phyloP scores from a whole-genome alignment of 2,113 vertebrate species.

The Rhizomys pruinosus region DNA sequence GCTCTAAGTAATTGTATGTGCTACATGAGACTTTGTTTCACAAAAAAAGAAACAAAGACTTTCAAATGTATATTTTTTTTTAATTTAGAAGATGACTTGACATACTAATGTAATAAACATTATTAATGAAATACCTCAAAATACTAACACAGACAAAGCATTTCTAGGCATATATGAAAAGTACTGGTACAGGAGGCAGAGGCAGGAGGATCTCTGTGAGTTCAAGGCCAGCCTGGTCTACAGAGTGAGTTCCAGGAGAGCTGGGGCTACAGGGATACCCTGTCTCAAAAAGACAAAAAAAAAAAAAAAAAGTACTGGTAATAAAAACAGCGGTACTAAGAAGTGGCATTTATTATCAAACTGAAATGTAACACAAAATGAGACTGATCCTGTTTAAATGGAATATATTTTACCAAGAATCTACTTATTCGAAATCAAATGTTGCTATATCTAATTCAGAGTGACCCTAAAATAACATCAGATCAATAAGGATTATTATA shows the following conservation, averaged over 20 bases:
- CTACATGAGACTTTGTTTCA: neutral
- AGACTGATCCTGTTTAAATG: constrained; percentile 31
- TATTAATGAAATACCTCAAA: constrained; percentile 49
- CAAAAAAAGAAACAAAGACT: neutral
- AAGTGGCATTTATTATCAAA: neutral
- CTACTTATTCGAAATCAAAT: neutral
- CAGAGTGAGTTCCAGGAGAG: too few species aligned
- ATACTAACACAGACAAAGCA: constrained; percentile 31
- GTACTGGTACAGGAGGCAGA: too few species aligned
- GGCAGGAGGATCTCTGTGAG: too few species aligned
- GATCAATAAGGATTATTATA: neutral
- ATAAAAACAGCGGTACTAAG: constrained; percentile 11
- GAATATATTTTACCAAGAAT: constrained; percentile 41
- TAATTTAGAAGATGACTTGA: constrained; percentile 13
- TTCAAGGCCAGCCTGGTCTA: too few species aligned
- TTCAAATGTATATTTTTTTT: neutral
- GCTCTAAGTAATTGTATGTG: neutral
- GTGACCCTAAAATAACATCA: neutral
- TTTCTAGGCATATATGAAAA: neutral
- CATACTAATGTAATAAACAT: neutral
- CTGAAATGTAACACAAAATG: constrained; percentile 5
- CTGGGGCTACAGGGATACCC: too few species aligned
- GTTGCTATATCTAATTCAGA: constrained; percentile 1
- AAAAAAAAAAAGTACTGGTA: neutral
- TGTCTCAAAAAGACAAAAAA: too few species aligned